phyloP scores from a whole-genome alignment of 2,888 invertebrate genomes.

The Pilophorus perplexus region DNA sequence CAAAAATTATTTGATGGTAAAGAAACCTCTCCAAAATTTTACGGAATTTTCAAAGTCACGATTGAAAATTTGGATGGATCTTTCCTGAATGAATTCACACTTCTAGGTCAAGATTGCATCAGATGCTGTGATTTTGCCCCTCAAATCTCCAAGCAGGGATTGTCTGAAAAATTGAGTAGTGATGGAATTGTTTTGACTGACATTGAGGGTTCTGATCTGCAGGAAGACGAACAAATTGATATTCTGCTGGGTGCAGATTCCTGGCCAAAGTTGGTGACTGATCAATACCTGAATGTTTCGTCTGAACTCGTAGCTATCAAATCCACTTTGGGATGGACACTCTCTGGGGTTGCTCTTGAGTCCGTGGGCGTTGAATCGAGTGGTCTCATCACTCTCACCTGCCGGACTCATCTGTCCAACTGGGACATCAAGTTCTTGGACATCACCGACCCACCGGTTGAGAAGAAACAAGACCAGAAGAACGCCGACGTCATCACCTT shows the following conservation, averaged over 20 bases:
- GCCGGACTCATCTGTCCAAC: slow-evolving; percentile 25
- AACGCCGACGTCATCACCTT: too few relatives aligned
- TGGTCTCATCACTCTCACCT: slow-evolving; percentile 21
- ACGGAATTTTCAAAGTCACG: slow-evolving; percentile 21
- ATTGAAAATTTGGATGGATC: slow-evolving; percentile 5
- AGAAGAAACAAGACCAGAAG: slow-evolving; percentile 13
- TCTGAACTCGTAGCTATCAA: slow-evolving; percentile 27
- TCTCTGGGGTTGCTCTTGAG: slow-evolving; percentile 9
- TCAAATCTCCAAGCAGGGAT: background rate
- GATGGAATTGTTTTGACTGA: slow-evolving; percentile 33
- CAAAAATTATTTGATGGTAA: slow-evolving; percentile 34
- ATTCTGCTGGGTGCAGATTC: slow-evolving; percentile 39
- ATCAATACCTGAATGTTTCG: slow-evolving; percentile 22
- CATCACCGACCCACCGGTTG: slow-evolving; percentile 9
- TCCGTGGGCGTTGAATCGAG: slow-evolving; percentile 3
- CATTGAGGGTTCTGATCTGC: background rate
- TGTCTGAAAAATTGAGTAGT: slow-evolving; percentile 12
- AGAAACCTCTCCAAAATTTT: slow-evolving; percentile 2
- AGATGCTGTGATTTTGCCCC: slow-evolving; percentile 32
- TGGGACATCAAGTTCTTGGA: slow-evolving; percentile 39
- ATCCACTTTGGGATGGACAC: slow-evolving; percentile 39
- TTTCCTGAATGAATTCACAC: slow-evolving; percentile 2
- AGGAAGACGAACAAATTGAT: slow-evolving; percentile 27
- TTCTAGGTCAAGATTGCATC: slow-evolving; percentile 27
- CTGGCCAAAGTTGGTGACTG: slow-evolving; percentile 30